Evolutionary conservation across 2,888 invertebrate genomes (phyloP).

Genomic region (Bombylius major): DNA sequence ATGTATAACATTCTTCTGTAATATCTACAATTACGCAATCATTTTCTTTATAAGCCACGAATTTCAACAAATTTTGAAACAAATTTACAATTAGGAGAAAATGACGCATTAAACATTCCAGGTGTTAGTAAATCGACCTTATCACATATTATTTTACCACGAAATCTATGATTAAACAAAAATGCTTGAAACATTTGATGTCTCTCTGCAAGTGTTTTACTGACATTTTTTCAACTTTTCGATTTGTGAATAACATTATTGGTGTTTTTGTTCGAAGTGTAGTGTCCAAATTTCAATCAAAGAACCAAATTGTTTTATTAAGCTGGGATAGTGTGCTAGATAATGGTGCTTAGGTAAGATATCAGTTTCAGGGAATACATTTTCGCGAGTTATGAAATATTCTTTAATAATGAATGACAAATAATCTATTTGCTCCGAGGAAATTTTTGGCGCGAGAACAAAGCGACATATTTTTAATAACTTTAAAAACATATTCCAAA

Average conservation of each 20-base stretch:
- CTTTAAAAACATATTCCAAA: conserved; percentile 9
- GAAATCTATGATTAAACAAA: background rate
- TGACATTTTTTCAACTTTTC: background rate
- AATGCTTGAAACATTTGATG: background rate
- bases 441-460: conserved; percentile 9
- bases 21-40: background rate
- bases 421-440: conserved; percentile 6
- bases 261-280: conserved; percentile 1
- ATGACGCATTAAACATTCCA: background rate
- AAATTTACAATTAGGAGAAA: background rate
- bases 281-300: background rate
- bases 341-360: conserved; percentile 13
- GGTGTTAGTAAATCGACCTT: background rate
- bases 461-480: conserved; percentile 12
- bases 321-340: conserved; percentile 10
- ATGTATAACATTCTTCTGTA: background rate
- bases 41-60: background rate
- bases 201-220: background rate
- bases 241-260: background rate
- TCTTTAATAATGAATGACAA: conserved; percentile 10
- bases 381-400: conserved; percentile 9
- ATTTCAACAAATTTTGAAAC: background rate
- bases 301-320: conserved; percentile 12
- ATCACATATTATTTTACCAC: background rate
- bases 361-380: conserved; percentile 5